These are phyloP conservation scores for Cottoperca gobio DNA, from an alignment of 2,797 vertebrate genomes.

Conservation along the genomic window DNA sequence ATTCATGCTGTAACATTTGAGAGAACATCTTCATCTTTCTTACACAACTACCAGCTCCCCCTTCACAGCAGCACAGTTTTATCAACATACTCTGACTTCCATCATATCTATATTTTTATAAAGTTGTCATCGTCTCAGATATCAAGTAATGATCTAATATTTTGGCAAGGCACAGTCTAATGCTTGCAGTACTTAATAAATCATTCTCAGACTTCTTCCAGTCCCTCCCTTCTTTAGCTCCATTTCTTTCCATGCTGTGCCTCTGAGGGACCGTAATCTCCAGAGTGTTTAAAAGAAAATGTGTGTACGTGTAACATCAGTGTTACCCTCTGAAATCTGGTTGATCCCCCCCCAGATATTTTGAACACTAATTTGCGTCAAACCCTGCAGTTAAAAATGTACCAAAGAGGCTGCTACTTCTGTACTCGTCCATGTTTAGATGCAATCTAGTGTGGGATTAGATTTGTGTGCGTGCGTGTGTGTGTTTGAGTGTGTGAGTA, in stretches of 20 bases:
- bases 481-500: too few relatives aligned
- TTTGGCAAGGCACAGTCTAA: constrained; percentile 1
- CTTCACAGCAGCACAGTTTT: not conserved
- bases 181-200: constrained; percentile 9
- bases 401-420: constrained; percentile 8
- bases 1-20: not conserved
- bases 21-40: not conserved
- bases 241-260: constrained; percentile 9
- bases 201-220: constrained; percentile 25
- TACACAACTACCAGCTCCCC: not conserved
- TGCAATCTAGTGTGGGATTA: not conserved
- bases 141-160: not conserved
- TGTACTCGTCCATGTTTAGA: constrained; percentile 23
- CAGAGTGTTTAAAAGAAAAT: constrained; percentile 47
- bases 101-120: not conserved
- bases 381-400: constrained; percentile 16
- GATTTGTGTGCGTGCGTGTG: too few relatives aligned
- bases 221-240: constrained; percentile 21
- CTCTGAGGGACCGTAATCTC: constrained; percentile 15
- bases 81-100: not conserved
- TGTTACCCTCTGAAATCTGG: constrained; percentile 34
- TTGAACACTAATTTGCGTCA: constrained; percentile 32
- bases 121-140: not conserved
- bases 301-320: constrained; percentile 24
- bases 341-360: constrained; percentile 31